phyloP scores from a whole-genome alignment of 1,140 invertebrate species.

The Pararge aegeria region DNA sequence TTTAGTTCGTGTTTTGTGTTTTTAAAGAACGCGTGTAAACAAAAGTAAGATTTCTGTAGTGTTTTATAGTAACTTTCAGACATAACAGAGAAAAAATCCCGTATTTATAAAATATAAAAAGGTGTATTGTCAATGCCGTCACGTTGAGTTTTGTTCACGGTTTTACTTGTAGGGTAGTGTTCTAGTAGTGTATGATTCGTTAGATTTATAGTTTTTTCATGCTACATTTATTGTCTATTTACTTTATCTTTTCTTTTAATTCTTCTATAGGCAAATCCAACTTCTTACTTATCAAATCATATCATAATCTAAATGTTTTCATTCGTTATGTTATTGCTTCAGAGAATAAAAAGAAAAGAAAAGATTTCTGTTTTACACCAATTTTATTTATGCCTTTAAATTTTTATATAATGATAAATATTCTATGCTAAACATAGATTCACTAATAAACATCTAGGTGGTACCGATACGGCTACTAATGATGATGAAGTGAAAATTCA shows the following conservation, averaged over 20 bases:
- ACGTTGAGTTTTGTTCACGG: no score
- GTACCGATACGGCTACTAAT: conserved; percentile 23
- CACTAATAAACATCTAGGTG: conserved; percentile 16
- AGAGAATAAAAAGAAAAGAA: background rate
- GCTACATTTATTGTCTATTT: background rate
- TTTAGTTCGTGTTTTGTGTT: no score
- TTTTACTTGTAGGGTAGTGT: background rate
- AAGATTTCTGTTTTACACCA: background rate
- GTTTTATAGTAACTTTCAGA: no score
- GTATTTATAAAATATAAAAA: no score
- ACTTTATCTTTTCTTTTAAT: background rate
- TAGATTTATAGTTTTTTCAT: background rate
- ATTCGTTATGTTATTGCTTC: background rate
- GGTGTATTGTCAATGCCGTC: no score
- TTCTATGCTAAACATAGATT: conserved; percentile 1
- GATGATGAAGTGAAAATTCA: conserved; percentile 17
- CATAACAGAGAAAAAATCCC: no score
- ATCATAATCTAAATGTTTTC: no score
- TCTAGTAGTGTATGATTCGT: background rate
- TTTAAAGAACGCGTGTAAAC: no score
- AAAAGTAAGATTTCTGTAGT: no score
- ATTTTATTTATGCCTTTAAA: background rate
- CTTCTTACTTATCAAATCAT: no score
- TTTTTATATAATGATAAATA: no score
- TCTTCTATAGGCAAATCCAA: background rate